These are phyloP conservation scores for Cygnus atratus DNA, from an alignment of 2,113 vertebrate species.

Conservation along the genomic window DNA sequence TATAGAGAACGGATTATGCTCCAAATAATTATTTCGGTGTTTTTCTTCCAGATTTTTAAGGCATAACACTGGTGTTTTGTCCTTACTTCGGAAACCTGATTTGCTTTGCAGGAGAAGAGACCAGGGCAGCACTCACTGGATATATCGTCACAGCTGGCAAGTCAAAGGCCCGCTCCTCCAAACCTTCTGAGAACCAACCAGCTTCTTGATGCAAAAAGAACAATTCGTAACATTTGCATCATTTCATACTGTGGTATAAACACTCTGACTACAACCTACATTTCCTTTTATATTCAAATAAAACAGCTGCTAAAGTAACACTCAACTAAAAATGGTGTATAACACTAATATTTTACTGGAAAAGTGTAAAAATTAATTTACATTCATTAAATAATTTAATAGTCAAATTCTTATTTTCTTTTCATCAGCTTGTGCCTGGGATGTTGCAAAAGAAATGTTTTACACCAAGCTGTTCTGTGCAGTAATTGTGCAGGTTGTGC, in stretches of 20 bases:
- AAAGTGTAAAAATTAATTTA: neutral
- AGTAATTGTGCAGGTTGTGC: fast-evolving
- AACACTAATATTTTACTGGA: neutral
- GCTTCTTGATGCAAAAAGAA: neutral
- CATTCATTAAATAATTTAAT: neutral
- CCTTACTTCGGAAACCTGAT: neutral
- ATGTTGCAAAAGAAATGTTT: neutral
- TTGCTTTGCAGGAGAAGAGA: neutral
- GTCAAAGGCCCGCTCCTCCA: neutral
- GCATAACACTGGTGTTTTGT: neutral
- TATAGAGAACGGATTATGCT: neutral
- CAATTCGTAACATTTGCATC: neutral
- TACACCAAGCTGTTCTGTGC: neutral
- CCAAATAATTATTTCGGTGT: neutral
- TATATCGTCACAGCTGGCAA: neutral
- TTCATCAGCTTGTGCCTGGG: neutral
- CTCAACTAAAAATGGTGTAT: neutral
- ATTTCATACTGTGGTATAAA: neutral
- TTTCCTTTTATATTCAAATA: neutral
- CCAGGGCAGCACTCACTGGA: neutral
- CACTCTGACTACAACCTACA: neutral
- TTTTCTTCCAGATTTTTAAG: neutral
- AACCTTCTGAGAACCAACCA: neutral
- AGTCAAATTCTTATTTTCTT: neutral
- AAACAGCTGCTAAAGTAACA: neutral